These are phyloP conservation scores for Onychomys leucogaster DNA, from an alignment of 2,797 vertebrate genomes.

Conservation along the genomic window DNA sequence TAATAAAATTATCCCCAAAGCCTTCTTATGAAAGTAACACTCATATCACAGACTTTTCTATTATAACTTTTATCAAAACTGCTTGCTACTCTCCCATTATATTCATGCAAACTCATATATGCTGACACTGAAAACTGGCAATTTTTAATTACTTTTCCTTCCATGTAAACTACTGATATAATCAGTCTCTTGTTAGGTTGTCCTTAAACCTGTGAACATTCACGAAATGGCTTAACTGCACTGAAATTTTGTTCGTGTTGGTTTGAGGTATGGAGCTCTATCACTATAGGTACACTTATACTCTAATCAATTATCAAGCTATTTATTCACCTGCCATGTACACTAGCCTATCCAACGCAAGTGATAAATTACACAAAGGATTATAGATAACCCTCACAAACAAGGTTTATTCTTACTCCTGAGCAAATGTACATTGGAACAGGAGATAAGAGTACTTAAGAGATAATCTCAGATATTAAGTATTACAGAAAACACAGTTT, in stretches of 20 bases:
- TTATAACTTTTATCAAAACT: neutral
- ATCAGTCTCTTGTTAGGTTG: neutral
- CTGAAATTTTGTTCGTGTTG: neutral
- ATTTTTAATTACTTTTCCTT: constrained; percentile 8
- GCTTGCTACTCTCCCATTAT: constrained; percentile 7
- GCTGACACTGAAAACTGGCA: neutral
- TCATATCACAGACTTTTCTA: neutral
- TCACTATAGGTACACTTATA: neutral
- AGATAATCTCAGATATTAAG: neutral
- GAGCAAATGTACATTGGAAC: neutral
- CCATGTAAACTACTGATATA: neutral
- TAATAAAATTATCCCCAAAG: neutral
- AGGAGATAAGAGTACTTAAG: neutral
- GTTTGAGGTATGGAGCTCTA: neutral
- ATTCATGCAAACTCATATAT: neutral
- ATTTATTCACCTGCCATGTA: neutral
- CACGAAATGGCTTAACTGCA: neutral
- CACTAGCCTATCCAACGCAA: constrained; percentile 17
- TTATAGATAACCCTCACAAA: neutral
- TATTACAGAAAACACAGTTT: neutral
- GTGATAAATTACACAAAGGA: neutral
- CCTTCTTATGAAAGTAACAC: neutral
- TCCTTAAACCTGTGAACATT: neutral
- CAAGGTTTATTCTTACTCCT: neutral
- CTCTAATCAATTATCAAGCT: neutral